Base-by-base conservation (phyloP, 2,113 vertebrate species). In the cat (Felis catus) region DNA sequence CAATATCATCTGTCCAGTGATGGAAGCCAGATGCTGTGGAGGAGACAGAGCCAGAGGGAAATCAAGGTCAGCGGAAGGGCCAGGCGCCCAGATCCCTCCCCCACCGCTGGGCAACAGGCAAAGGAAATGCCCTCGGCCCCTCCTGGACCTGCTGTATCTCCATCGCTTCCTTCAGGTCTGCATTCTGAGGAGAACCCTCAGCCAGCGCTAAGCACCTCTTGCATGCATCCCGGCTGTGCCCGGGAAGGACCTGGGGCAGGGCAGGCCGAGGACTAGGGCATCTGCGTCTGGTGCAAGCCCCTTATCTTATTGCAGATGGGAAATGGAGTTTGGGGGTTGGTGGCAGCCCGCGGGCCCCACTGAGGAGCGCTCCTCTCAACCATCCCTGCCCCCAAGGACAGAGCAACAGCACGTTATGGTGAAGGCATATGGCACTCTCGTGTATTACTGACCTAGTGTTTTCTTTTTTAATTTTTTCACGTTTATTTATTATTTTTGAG, bases 361-460 rank as follows among this genome's bases (percentile, higher is more conserved):
- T 0, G 31, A 21, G 63, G 36, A 51, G 1, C 1, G 1, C 9
- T 23, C 15, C 12, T 55, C 11, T 74, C 25, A 4, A 4, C 31
- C 73, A 33, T 8, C 6, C 15, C 5, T 5, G 45, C 12, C 25
- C 8, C 36, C 3, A 21, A 21, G n/a, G 12, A 33, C 5, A 18
- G 13, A 6, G 39, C 11, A 29, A 6, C 14, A 13, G 7, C 5
- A 18, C 0, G 0, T 5, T 0, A 4, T 3, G 31, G 41, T 31
- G 5, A 25, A 36, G 41, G 19, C 36, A 15, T 9, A 21, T 0
- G 8, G 19, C 55, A 10, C 25, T 9, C 3, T 33, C 14, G 0
- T 16, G 4, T 7, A 14, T 7, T 2, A 39, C 39, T 39, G 39
- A 33, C 27, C 45, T 2, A 29, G 23, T 21, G 13, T 29, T 94